Conservation (phyloP, 2,888 invertebrate species). For the Eugnorisma glareosa region DNA sequence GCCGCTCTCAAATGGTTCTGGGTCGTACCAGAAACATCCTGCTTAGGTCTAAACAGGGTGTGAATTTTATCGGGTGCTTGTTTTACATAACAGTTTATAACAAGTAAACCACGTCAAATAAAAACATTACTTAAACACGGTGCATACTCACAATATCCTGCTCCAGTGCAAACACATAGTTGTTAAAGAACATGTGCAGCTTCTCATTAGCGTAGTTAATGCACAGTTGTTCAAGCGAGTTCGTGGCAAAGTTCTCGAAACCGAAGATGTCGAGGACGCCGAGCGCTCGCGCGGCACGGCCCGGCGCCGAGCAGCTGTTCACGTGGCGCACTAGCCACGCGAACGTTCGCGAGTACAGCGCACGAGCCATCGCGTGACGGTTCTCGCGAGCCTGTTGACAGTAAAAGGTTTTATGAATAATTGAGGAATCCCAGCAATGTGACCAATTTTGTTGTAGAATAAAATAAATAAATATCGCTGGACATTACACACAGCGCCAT, state of each 20-base stretch:
- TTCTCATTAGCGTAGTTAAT: constrained; percentile 99
- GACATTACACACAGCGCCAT: no score
- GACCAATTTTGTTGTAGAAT: background rate
- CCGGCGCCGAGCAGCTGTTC: constrained; percentile 97
- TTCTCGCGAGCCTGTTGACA: constrained; percentile 95
- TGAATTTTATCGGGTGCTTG: no score
- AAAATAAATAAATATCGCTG: no score
- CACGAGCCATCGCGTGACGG: constrained; percentile 98
- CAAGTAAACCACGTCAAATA: no score
- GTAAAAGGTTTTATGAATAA: background rate
- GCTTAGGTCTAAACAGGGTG: no score
- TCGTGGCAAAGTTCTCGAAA: constrained; percentile 97
- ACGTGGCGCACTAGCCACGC: constrained; percentile 98
- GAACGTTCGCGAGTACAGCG: constrained; percentile 96
- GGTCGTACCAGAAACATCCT: no score
- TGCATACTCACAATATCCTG: constrained; percentile 95
- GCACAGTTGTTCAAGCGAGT: constrained; percentile 97
- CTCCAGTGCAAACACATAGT: constrained; percentile 98
- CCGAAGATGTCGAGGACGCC: constrained; percentile 98
- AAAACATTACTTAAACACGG: no score
- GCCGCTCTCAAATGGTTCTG: background rate
- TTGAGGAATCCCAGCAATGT: background rate
- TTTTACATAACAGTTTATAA: no score
- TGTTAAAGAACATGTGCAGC: constrained; percentile 98
- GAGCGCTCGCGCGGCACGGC: constrained; percentile 94